phyloP scores from a whole-genome alignment of 2,888 invertebrate genomes.

The Napeogenes sylphis region DNA sequence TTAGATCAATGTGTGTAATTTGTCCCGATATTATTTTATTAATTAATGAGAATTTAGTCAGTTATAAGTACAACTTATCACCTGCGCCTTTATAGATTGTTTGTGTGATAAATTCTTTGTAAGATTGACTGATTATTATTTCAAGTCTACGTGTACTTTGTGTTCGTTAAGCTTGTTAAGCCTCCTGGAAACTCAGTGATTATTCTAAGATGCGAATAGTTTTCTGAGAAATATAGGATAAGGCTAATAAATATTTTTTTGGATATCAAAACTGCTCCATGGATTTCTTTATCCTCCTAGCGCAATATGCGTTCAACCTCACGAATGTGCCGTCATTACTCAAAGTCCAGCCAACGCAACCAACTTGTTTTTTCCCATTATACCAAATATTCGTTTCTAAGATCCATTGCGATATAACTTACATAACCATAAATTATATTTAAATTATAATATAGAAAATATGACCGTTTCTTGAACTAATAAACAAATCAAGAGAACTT shows the following conservation, averaged over 20 bases:
- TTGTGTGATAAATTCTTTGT: no score
- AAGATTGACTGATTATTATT: no score
- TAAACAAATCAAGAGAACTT: not conserved
- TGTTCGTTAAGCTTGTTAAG: no score
- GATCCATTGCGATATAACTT: conserved; percentile 20
- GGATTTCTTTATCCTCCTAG: conserved; percentile 34
- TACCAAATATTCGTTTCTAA: conserved; percentile 42
- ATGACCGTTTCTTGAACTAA: not conserved
- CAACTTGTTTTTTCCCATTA: conserved; percentile 52
- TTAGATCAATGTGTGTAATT: no score
- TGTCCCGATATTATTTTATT: no score
- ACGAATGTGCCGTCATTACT: conserved; percentile 68
- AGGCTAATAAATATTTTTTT: not conserved
- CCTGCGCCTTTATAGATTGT: no score
- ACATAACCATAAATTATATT: conserved; percentile 10
- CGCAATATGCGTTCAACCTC: conserved; percentile 67
- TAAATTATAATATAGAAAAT: conserved; percentile 21
- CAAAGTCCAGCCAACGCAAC: conserved; percentile 56
- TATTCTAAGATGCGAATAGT: no score
- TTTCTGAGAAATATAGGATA: no score
- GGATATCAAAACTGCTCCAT: conserved; percentile 33
- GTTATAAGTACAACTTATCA: no score
- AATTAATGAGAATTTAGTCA: no score
- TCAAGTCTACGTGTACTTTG: no score
- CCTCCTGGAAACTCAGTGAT: no score